These are phyloP conservation scores for Microctonus brassicae DNA, from an alignment of 2,888 invertebrate genomes.

Conservation along the genomic window DNA sequence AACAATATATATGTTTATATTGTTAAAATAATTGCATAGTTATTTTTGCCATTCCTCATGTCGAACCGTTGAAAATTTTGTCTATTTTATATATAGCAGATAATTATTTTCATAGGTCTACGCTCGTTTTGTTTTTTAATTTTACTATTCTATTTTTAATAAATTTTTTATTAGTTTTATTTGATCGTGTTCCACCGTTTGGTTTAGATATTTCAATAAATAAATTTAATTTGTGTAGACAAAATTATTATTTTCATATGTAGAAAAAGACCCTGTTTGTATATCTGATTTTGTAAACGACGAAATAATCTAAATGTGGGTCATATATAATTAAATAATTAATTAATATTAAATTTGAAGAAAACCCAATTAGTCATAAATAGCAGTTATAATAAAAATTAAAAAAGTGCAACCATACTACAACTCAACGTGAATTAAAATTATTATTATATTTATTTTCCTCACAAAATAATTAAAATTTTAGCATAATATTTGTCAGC, in stretches of 20 bases:
- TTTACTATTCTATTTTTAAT: conserved; percentile 55
- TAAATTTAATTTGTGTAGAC: no score
- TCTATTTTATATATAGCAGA: conserved; percentile 5
- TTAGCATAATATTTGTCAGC: not conserved
- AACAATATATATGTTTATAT: conserved; percentile 31
- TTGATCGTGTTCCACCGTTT: conserved; percentile 44
- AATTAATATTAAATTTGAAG: no score
- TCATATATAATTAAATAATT: no score
- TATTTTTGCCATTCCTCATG: conserved; percentile 44
- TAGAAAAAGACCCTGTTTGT: not conserved
- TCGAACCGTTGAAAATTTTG: conserved; percentile 21
- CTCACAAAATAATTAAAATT: not conserved
- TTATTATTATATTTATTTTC: not conserved
- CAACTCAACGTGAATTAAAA: no score
- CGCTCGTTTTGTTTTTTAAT: conserved; percentile 52
- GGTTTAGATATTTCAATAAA: conserved; percentile 48
- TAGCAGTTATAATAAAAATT: no score
- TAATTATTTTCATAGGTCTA: conserved; percentile 41
- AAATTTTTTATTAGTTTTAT: conserved; percentile 53
- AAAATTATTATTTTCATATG: no score
- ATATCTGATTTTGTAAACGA: no score
- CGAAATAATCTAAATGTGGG: no score
- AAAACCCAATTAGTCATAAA: no score
- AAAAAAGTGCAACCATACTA: not conserved
- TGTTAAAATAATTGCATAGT: conserved; percentile 58